Base-by-base conservation (phyloP, 2,113 vertebrate genomes). In the Syngnathoides biaculeatus region DNA sequence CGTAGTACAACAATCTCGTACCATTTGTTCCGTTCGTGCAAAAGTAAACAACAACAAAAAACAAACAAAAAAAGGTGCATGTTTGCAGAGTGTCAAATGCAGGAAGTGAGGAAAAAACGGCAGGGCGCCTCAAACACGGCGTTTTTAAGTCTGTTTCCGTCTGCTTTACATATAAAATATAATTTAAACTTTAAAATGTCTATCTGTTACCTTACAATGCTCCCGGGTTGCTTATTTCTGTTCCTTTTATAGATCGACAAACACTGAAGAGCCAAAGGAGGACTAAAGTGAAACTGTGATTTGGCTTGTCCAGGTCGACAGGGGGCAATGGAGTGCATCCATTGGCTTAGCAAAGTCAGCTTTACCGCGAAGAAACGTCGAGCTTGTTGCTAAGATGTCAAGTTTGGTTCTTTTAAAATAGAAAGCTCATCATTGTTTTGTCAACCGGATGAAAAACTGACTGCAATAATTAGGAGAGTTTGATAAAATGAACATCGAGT, bases 81-180 rank as follows among this genome's bases (percentile, higher is more conserved):
- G 50, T 1, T 52, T 56, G 52, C 64, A 58, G 9, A n/a, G 59
- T 73, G 60, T 71, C 67, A 70, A 42, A 40, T 62, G 38, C 39
- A 62, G 39, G 60, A 62, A 43, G 39, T 26, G 22, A 43, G 60
- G 60, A 26, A 20, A 22, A 26, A 14, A 43, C 10, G 8, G n/a
- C 24, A 40, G 43, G 12, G 4, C n/a, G 4, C 39, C 20, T 43
- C 22, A n/a, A 43, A 43, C 24, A 3, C 13, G 55, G 26, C 55
- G 15, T 57, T 57, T 30, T 17, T 35, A 17, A 17, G 26, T 17
- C 14, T 17, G 14, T 57, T 2, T 9, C 26, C 11, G 30, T 30
- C 14, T 57, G 2, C 5, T 13, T 5, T 8, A 57, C 12, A 8
- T 57, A 2, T 2, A 57, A 30, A 57, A 57, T 1, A 14, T 27